phyloP scores from a whole-genome alignment of 2,797 vertebrate genomes.

The Oceanodroma leucorhoa region DNA sequence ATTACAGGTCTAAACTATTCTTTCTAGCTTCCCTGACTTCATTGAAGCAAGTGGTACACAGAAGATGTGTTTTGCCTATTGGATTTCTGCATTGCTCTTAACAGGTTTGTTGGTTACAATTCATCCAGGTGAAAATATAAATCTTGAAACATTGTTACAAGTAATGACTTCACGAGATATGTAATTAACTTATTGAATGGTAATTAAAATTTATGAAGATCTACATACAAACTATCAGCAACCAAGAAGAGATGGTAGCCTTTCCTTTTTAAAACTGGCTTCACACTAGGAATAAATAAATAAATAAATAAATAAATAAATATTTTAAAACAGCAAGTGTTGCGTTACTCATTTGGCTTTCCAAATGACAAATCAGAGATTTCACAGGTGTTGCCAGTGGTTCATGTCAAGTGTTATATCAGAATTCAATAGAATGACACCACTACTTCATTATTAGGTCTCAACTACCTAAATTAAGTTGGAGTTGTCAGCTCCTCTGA shows the following conservation, averaged over 20 bases:
- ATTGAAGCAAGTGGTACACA: neutral
- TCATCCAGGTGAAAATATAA: neutral
- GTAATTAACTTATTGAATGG: neutral
- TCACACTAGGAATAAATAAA: neutral
- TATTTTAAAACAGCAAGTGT: neutral
- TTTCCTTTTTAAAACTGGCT: neutral
- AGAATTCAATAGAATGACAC: constrained; percentile 64
- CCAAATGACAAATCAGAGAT: neutral
- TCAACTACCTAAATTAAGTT: neutral
- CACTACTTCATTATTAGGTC: constrained; percentile 57
- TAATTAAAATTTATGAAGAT: neutral
- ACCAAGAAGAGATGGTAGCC: neutral
- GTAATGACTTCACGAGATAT: neutral
- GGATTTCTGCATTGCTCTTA: neutral
- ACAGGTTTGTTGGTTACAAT: neutral
- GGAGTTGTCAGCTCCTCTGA: neutral
- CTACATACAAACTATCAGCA: neutral
- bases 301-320: no score
- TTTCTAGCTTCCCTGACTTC: neutral
- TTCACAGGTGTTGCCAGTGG: neutral
- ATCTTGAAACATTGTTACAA: neutral
- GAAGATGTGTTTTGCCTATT: neutral
- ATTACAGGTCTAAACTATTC: neutral
- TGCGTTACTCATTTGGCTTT: neutral
- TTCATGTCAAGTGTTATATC: constrained; percentile 57